Evolutionary conservation across 2,888 invertebrate genomes (phyloP), one percentile per base, ranked within the genome.

Genomic region (Acanthosepion pharaonis): DNA sequence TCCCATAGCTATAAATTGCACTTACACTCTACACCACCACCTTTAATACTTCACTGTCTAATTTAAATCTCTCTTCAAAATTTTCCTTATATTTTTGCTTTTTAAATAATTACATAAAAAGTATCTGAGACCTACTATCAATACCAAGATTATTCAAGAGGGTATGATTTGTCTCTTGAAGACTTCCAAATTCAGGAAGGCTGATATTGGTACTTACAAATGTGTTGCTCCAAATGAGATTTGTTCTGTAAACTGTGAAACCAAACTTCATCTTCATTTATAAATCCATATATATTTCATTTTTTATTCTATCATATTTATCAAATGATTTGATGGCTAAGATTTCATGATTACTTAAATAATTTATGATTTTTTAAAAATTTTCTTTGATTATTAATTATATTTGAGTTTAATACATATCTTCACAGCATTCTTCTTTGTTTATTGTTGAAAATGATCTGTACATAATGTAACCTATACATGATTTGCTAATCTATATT

Each of bases 161-260:
- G 97, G 96, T 9, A 97, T 97, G 55, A 95, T 96, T 18, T 96
- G 96, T 92, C 96, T 96, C 11, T 96, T 97, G 49, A 96, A 95
- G 64, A 96, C 97, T 94, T 95, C 96, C 53, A 96, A 96, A 94
- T 95, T 96, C 94, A 95, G 96, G 48, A 96, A 96, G 96, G 96
- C 96, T 94, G 95, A 96, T 94, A 96, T 96, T 95, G 99, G 99
- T 95, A 99, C 98, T 23, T 99, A 99, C 97, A 99, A 99, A 98
- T 99, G 99, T 98, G 99, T 99, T 97, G 99, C 99, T 94, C 95
- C 95, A 94, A 99, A 99, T 97, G 98, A 98, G 96, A 98, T 99
- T 96, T 99, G 99, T 95, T 99, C 99, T 98, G 99, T 99, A 55
- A 96, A 97, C 94, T 96, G 96, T 94, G 93, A 95, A 48, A 96